phyloP scores from a whole-genome alignment of 1,140 invertebrate species.

The Drosophila biarmipes region DNA sequence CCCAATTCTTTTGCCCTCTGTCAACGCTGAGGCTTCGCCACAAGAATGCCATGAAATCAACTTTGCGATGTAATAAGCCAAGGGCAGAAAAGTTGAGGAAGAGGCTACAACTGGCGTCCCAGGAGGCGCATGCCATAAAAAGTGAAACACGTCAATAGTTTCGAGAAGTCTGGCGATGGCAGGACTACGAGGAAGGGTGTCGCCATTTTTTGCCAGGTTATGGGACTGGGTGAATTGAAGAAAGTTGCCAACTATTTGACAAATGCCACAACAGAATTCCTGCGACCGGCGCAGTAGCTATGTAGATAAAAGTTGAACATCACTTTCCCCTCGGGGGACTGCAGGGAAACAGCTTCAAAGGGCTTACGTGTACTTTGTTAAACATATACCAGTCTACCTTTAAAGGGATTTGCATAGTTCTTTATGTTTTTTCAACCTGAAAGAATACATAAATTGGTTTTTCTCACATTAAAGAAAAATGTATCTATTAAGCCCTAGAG shows the following conservation, averaged over 20 bases:
- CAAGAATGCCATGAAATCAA: slow-evolving; percentile 41
- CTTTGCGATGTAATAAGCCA: slow-evolving; percentile 44
- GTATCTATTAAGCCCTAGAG: too few relatives aligned
- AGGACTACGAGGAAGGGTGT: not conserved
- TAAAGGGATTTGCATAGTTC: not conserved
- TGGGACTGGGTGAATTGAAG: not conserved
- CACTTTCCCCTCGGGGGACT: slow-evolving; percentile 1
- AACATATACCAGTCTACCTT: not conserved
- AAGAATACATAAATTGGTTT: too few relatives aligned
- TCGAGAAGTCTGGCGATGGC: slow-evolving; percentile 17
- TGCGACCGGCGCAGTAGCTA: slow-evolving; percentile 5
- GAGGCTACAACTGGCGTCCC: slow-evolving; percentile 26
- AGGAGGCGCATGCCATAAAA: slow-evolving; percentile 32
- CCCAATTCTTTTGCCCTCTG: slow-evolving; percentile 22
- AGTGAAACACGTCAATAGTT: slow-evolving; percentile 53
- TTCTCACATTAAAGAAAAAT: not conserved
- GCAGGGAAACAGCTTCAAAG: slow-evolving; percentile 1
- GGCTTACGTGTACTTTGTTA: slow-evolving; percentile 17
- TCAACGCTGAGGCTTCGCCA: slow-evolving; percentile 25
- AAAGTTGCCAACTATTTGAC: slow-evolving; percentile 58
- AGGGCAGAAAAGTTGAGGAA: slow-evolving; percentile 2
- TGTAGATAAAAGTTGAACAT: slow-evolving; percentile 22
- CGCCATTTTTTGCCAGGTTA: not conserved
- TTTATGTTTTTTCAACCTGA: not conserved
- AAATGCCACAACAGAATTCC: slow-evolving; percentile 48